Evolutionary conservation across 2,797 vertebrate species (phyloP).

Genomic region (Zenarchopterus dispar): DNA sequence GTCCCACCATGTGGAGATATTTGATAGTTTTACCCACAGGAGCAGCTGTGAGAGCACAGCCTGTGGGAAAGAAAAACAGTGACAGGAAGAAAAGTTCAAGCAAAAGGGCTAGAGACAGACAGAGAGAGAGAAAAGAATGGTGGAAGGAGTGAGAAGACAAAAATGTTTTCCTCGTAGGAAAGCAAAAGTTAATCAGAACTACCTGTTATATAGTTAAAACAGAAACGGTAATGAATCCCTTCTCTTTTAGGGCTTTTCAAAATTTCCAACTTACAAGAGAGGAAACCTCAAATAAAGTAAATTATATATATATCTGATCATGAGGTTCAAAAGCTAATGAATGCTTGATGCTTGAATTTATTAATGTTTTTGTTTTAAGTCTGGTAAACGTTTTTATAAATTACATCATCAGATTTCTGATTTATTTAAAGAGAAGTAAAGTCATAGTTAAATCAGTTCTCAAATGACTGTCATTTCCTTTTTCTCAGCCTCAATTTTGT

Average conservation of each 20-base stretch:
- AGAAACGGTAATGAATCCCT: no score
- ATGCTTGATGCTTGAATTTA: not conserved
- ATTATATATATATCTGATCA: not conserved
- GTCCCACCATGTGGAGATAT: conserved; percentile 52
- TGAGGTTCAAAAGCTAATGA: not conserved
- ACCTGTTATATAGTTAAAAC: not conserved
- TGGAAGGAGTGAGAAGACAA: not conserved
- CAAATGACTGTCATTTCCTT: conserved; percentile 21
- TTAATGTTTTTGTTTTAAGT: conserved; percentile 3
- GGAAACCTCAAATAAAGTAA: not conserved
- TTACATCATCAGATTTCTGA: not conserved
- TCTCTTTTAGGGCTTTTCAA: not conserved
- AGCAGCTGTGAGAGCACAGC: conserved; percentile 63
- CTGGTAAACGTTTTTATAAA: not conserved
- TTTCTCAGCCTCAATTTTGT: conserved; percentile 21
- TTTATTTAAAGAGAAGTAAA: conserved; percentile 25
- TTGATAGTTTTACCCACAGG: conserved; percentile 68
- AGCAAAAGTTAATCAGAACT: not conserved
- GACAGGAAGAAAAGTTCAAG: conserved; percentile 50
- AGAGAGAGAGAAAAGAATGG: conserved; percentile 2
- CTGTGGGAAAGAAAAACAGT: conserved; percentile 67
- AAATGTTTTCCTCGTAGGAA: not conserved
- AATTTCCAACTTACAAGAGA: not conserved
- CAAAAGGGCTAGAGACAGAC: conserved; percentile 22
- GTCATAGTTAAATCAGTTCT: not conserved